These are phyloP conservation scores for Bembecia ichneumoniformis DNA, from an alignment of 2,888 invertebrate species.

Conservation along the genomic window DNA sequence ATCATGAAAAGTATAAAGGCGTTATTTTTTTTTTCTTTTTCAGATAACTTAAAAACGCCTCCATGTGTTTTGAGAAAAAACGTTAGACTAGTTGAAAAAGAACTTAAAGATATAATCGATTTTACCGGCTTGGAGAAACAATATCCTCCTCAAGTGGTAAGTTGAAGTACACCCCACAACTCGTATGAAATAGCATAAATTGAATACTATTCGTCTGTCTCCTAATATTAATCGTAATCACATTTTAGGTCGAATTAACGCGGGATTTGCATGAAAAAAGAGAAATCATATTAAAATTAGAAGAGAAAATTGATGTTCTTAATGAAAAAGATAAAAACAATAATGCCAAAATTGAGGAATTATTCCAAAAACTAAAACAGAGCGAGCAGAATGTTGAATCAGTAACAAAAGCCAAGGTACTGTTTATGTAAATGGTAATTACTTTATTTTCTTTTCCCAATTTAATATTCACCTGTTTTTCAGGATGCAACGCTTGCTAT, in stretches of 20 bases:
- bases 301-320: slow-evolving; percentile 38
- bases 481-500: no score
- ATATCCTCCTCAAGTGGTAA: slow-evolving; percentile 52
- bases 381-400: slow-evolving; percentile 28
- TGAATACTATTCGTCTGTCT: no score
- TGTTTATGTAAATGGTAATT: neutral
- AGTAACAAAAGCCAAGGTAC: slow-evolving; percentile 25
- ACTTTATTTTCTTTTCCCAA: no score
- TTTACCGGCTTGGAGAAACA: slow-evolving; percentile 75
- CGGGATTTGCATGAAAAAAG: slow-evolving; percentile 51
- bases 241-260: slow-evolving; percentile 49
- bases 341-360: slow-evolving; percentile 33
- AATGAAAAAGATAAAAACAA: slow-evolving; percentile 30
- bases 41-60: slow-evolving; percentile 52
- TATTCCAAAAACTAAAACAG: slow-evolving; percentile 31
- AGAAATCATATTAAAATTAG: slow-evolving; percentile 28
- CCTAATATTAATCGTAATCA: neutral
- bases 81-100: slow-evolving; percentile 60
- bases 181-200: no score
- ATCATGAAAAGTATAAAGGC: no score
- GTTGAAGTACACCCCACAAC: slow-evolving; percentile 4
- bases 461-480: no score
- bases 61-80: slow-evolving; percentile 56
- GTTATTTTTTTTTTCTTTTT: no score
- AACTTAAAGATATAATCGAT: slow-evolving; percentile 68